These are phyloP conservation scores for Xyrichtys novacula DNA, from an alignment of 2,797 vertebrate species.

Conservation along the genomic window DNA sequence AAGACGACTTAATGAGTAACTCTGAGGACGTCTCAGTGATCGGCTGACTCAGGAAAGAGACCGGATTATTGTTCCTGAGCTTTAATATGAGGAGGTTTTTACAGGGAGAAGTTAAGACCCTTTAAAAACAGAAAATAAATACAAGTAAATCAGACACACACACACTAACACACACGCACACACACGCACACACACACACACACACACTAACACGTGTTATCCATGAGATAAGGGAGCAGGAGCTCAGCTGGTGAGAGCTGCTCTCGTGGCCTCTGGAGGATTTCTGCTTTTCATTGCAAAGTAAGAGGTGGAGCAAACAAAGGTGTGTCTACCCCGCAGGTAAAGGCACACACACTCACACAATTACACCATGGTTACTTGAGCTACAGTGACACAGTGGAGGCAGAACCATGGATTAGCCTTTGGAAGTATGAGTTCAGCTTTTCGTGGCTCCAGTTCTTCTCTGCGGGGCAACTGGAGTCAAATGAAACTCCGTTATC, in stretches of 20 bases:
- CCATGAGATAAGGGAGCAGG: too few species aligned
- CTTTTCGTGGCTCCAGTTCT: too few species aligned
- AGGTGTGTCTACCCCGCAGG: slow-evolving; percentile 55
- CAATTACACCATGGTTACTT: neutral
- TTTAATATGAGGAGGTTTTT: too few species aligned
- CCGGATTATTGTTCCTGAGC: too few species aligned
- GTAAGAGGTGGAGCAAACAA: slow-evolving; percentile 45
- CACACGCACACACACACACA: neutral
- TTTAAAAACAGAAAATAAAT: too few species aligned
- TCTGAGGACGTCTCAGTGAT: too few species aligned
- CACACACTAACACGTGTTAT: neutral
- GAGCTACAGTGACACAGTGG: neutral
- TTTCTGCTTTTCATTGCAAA: neutral
- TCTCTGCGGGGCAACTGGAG: too few species aligned
- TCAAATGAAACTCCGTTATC: neutral
- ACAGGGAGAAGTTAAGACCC: too few species aligned
- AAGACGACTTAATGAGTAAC: too few species aligned
- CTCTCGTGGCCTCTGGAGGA: neutral
- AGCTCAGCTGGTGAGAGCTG: neutral
- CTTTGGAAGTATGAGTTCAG: rapidly evolving
- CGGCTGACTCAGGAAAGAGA: too few species aligned
- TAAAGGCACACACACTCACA: neutral
- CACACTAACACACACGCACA: too few species aligned
- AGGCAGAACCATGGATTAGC: rapidly evolving
- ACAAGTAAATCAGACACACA: too few species aligned